phyloP scores from a whole-genome alignment of 92 coral and sea anemone species.

The Isaurus tuberculatus region DNA sequence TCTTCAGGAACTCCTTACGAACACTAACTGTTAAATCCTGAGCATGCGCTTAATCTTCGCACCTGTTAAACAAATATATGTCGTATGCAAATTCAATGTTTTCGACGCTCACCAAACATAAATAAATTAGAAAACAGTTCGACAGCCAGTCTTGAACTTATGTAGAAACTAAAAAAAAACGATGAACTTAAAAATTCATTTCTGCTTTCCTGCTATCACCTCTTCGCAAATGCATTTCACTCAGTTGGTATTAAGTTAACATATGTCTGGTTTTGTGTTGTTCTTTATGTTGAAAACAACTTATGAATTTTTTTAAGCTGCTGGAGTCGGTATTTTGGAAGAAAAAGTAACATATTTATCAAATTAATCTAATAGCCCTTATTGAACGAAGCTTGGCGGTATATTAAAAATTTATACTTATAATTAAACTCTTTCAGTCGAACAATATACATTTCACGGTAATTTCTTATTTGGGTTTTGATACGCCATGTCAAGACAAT shows the following conservation, averaged over 20 bases:
- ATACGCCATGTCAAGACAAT: too few relatives aligned
- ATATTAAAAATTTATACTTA: neutral
- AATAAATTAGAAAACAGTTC: neutral
- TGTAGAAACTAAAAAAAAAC: neutral
- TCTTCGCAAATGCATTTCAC: neutral
- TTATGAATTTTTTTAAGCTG: neutral
- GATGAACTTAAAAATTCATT: neutral
- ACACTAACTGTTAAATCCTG: neutral
- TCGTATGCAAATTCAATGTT: slow-evolving; percentile 15
- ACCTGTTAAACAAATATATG: slow-evolving; percentile 13
- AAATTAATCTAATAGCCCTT: neutral
- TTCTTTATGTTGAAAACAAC: neutral
- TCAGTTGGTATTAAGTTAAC: neutral
- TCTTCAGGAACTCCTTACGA: neutral
- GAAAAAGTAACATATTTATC: neutral
- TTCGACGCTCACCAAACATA: neutral
- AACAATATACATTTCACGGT: neutral
- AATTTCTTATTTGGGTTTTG: too few relatives aligned
- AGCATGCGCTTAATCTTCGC: neutral
- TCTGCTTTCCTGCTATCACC: too few relatives aligned
- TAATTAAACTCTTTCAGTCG: neutral
- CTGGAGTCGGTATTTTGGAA: neutral
- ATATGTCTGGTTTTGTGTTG: neutral
- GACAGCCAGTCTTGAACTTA: neutral
- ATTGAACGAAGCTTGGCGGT: neutral